Evolutionary conservation across 2,797 vertebrate species (phyloP).

Genomic region (Hemitrygon akajei): DNA sequence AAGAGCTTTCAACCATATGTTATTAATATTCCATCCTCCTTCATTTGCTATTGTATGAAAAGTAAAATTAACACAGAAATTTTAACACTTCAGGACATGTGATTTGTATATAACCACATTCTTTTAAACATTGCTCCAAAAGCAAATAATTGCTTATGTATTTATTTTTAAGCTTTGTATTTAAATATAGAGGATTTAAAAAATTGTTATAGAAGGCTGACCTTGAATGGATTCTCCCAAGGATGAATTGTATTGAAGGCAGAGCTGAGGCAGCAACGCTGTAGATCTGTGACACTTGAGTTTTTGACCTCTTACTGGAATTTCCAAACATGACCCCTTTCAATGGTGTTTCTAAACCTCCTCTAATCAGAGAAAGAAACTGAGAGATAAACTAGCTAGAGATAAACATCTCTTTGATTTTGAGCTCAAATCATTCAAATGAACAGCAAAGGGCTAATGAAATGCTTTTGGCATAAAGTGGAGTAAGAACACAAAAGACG

Average conservation of each 20-base stretch:
- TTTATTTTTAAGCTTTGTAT: background rate
- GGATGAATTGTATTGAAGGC: background rate
- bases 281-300: background rate
- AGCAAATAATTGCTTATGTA: background rate
- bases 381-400: background rate
- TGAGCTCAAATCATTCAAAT: background rate
- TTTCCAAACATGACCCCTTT: background rate
- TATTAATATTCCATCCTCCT: background rate
- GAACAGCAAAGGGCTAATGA: background rate
- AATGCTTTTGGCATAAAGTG: background rate
- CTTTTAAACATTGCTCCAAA: background rate
- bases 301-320: background rate
- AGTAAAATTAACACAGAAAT: background rate
- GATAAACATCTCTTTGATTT: background rate
- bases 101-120: background rate
- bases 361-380: background rate
- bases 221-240: background rate
- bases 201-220: background rate
- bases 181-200: background rate
- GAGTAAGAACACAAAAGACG: background rate
- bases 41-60: background rate
- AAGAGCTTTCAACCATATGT: background rate
- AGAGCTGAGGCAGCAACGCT: background rate
- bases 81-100: background rate
- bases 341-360: background rate